Conservation (phyloP, 1,140 invertebrate genomes). For the Lepidurus arcticus region DNA sequence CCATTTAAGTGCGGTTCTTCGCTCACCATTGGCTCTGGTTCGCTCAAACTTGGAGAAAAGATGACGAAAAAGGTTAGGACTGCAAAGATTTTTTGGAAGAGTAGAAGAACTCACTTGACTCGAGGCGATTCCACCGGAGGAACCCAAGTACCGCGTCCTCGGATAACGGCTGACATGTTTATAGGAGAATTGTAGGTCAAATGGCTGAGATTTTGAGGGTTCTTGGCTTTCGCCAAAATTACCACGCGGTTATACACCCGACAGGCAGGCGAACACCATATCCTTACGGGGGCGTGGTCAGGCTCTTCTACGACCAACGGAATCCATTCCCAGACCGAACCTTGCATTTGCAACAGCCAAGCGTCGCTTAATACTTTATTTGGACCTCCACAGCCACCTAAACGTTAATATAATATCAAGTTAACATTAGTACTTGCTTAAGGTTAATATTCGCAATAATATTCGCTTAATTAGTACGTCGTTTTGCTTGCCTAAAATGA, state of each 20-base stretch:
- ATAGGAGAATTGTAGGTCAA: slow-evolving; percentile 26
- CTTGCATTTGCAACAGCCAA: slow-evolving; percentile 60
- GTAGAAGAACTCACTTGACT: slow-evolving; percentile 39
- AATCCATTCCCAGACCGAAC: slow-evolving; percentile 68
- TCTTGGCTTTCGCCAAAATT: slow-evolving; percentile 50
- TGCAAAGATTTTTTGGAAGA: slow-evolving; percentile 37
- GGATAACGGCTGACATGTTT: slow-evolving; percentile 34
- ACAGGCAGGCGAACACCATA: slow-evolving; percentile 64
- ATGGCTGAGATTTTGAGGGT: slow-evolving; percentile 13
- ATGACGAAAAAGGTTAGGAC: too few relatives aligned
- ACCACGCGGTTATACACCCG: slow-evolving; percentile 59
- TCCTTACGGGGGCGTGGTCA: slow-evolving; percentile 70
- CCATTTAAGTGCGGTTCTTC: slow-evolving; percentile 38
- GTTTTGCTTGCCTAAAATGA: slow-evolving; percentile 42
- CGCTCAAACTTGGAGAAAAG: not conserved
- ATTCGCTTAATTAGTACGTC: slow-evolving; percentile 44
- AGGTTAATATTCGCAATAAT: too few relatives aligned
- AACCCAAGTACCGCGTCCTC: slow-evolving; percentile 38
- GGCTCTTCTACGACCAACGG: slow-evolving; percentile 66
- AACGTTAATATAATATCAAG: slow-evolving; percentile 45
- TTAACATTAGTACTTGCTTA: slow-evolving; percentile 31
- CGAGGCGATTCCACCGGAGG: slow-evolving; percentile 37
- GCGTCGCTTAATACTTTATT: slow-evolving; percentile 64
- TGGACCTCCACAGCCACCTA: slow-evolving; percentile 62
- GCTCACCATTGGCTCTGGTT: slow-evolving; percentile 43